Percentiles rank a stretch among this genome's conserved stretches.
phyloP scores from a whole-genome alignment of 2,888 invertebrate species.

The Tipula confusa region DNA sequence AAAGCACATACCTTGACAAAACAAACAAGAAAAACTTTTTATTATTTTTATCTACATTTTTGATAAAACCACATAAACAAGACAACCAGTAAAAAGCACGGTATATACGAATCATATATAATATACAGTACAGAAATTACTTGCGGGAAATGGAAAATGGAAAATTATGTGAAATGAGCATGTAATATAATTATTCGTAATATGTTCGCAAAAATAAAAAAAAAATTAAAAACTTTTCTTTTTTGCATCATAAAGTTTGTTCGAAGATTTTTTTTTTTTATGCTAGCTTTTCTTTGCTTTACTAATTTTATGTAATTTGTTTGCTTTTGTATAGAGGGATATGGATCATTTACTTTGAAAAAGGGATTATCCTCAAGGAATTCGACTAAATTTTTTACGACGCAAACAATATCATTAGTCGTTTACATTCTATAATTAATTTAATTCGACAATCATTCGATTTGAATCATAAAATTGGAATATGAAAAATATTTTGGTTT shows the following conservation, averaged over 20 bases:
- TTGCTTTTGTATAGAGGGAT: background rate
- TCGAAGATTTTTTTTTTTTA: background rate
- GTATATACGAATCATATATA: background rate
- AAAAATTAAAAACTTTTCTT: background rate
- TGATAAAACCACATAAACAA: slow-evolving; percentile 25
- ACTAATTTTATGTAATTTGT: background rate
- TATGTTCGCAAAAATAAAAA: background rate
- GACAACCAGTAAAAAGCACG: background rate
- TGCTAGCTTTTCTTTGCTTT: background rate
- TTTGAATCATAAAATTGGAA: background rate
- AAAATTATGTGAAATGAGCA: slow-evolving; percentile 21
- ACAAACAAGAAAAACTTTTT: background rate
- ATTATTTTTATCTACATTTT: background rate
- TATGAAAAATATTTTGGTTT: background rate
- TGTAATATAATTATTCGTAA: slow-evolving; percentile 20
- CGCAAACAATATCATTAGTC: background rate
- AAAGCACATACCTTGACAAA: slow-evolving; percentile 13
- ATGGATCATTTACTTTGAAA: background rate
- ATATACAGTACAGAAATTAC: background rate
- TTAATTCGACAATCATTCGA: background rate
- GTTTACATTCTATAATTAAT: background rate
- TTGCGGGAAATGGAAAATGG: background rate
- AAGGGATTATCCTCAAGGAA: slow-evolving; percentile 12
- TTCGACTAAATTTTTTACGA: background rate
- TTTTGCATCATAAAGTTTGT: slow-evolving; percentile 12